Base-by-base conservation (phyloP, 2,797 vertebrate genomes). In the Strix occidentalis region DNA sequence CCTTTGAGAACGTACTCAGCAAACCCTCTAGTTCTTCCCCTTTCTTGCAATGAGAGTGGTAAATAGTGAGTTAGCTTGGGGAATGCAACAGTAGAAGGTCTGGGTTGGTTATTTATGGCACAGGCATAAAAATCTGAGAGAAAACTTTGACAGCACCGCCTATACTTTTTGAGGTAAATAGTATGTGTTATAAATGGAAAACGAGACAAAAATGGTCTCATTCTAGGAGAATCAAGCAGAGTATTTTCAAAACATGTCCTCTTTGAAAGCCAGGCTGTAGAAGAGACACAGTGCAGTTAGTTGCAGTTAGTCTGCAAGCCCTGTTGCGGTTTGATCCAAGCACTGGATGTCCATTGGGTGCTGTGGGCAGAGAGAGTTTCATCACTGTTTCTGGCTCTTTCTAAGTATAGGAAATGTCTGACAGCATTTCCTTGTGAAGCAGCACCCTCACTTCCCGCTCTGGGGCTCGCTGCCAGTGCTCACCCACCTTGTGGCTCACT, bases 401-500 rank as follows among this genome's bases (percentile, higher is more conserved):
- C 37, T 60, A 51, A 71, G 45, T 35, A 25, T 9, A 68, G 50
- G 66, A 78, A 31, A 18, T 41, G 18, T 87, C 90, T 90, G 74
- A 69, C 46, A 88, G 37, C 1, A 0, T 45, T 90, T 84, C n/a
- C 46, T 35, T 53, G 39, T 0, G 1, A 81, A 75, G 76, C 69
- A 68, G 46, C 87, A 53, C 33, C 51, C 43, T 83, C 0, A 0
- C 29, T 75, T 75, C 33, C 45, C 0, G 0, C 76, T 35, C 50
- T 54, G 46, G 50, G 51, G 24, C 33, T 76, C 1, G 1, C 57
- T 75, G 57, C 68, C 82, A 63, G 19, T 26, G 25, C 37, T 33
- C 65, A 31, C 35, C 23, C 23, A n/a, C 54, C 37, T 53, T 17
- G 10, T 64, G 41, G 28, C 37, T 74, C 26, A n/a, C 60, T 77